Percentiles rank a stretch among this genome's conserved stretches.
phyloP scores from a whole-genome alignment of 2,888 invertebrate genomes.

The Mythimna impura region DNA sequence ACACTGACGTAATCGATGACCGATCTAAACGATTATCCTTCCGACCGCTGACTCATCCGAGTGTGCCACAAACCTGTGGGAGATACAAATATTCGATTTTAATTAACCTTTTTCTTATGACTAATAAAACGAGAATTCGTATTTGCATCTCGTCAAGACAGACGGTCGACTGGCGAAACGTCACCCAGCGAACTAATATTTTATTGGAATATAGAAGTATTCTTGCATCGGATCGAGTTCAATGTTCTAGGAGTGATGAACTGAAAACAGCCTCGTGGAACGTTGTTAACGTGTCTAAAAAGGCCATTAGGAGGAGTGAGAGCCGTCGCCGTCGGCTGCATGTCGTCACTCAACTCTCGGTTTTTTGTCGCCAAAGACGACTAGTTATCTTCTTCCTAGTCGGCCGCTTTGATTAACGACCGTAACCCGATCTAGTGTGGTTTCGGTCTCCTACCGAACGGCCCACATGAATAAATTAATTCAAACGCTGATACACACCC shows the following conservation, averaged over 20 bases:
- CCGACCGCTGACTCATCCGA: slow-evolving; percentile 76
- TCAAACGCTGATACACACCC: slow-evolving; percentile 72
- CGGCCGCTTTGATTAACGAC: slow-evolving; percentile 83
- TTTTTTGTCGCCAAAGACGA: slow-evolving; percentile 78
- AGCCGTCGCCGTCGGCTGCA: slow-evolving; percentile 68
- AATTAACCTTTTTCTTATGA: slow-evolving; percentile 81
- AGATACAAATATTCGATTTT: slow-evolving; percentile 75
- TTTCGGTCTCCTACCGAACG: slow-evolving; percentile 72
- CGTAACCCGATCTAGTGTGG: slow-evolving; percentile 81
- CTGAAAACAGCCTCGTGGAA: slow-evolving; percentile 71
- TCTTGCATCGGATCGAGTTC: slow-evolving; percentile 56
- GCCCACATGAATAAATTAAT: slow-evolving; percentile 80
- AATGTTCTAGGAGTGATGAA: slow-evolving; percentile 66
- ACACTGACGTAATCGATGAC: slow-evolving; percentile 80
- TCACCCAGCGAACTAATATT: slow-evolving; percentile 33
- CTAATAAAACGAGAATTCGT: slow-evolving; percentile 74
- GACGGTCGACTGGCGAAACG: slow-evolving; percentile 36
- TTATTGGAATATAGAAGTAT: slow-evolving; percentile 42
- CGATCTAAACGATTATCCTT: slow-evolving; percentile 80
- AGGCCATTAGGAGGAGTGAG: slow-evolving; percentile 72
- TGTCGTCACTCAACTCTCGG: slow-evolving; percentile 73
- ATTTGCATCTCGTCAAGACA: slow-evolving; percentile 67
- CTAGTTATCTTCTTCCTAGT: slow-evolving; percentile 74
- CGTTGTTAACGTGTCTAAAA: slow-evolving; percentile 77
- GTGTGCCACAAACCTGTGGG: slow-evolving; percentile 66